Percentiles rank a stretch among this genome's conserved stretches.
These are phyloP conservation scores for Parambassis ranga DNA, from an alignment of 2,797 vertebrate species.

Conservation along the genomic window DNA sequence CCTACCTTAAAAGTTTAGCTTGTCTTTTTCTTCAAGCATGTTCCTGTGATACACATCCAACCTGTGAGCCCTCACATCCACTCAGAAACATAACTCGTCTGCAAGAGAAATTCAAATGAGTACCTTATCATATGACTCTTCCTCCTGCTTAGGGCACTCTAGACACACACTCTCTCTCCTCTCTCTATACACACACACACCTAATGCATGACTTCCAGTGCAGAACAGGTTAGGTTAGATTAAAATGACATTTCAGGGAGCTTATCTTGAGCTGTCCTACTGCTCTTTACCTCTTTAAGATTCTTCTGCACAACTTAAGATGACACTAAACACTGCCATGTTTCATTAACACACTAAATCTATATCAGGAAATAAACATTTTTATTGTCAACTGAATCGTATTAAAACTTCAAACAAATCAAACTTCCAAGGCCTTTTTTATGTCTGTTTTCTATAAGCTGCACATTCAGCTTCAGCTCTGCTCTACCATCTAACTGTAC, in stretches of 20 bases:
- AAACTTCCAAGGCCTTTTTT: no score
- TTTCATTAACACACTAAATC: no score
- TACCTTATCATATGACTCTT: constrained; percentile 21
- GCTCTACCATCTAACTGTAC: constrained; percentile 24
- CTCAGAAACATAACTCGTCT: not conserved
- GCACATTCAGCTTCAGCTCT: not conserved
- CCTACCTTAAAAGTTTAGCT: not conserved
- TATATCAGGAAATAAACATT: no score
- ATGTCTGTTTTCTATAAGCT: not conserved
- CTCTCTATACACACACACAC: not conserved
- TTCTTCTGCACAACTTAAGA: no score
- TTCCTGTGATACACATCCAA: constrained; percentile 8
- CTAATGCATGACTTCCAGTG: constrained; percentile 37
- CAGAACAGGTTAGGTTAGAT: constrained; percentile 63
- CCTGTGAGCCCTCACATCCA: not conserved
- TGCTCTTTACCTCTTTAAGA: not conserved
- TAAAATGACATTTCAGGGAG: constrained; percentile 8
- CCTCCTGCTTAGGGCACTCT: constrained; percentile 12
- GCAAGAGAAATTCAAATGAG: constrained; percentile 22
- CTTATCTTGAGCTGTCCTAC: not conserved
- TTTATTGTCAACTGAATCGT: no score
- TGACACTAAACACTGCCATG: no score
- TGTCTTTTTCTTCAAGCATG: not conserved
- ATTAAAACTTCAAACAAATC: no score
- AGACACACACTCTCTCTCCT: not conserved